Conservation (phyloP, 2,888 invertebrate species). For the Leuctra nigra region DNA sequence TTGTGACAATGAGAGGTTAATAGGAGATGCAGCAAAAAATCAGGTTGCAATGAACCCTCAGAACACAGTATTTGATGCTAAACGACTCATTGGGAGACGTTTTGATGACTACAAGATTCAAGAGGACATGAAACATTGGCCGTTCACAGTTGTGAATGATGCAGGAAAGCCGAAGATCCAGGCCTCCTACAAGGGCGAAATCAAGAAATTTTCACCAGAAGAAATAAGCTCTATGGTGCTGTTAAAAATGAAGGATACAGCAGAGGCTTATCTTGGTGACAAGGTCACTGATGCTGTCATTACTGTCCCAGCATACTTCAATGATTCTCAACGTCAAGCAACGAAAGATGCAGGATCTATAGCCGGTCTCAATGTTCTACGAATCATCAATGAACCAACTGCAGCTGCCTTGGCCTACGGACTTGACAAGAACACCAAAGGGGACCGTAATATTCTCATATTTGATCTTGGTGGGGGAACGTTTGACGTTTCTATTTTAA, state of each 20-base stretch:
- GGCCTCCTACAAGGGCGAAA: constrained; percentile 55
- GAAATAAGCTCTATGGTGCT: constrained; percentile 57
- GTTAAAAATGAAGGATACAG: constrained; percentile 52
- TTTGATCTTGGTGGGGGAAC: constrained; percentile 62
- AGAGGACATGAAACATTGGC: constrained; percentile 60
- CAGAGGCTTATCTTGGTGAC: constrained; percentile 57
- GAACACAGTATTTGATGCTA: constrained; percentile 42
- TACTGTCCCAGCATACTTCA: constrained; percentile 59
- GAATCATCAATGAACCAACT: constrained; percentile 48
- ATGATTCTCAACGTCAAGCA: constrained; percentile 47
- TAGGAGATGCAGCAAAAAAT: constrained; percentile 52
- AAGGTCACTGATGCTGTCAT: constrained; percentile 48
- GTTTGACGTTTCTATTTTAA: constrained; percentile 60
- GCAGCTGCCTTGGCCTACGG: constrained; percentile 49
- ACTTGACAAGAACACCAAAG: constrained; percentile 48
- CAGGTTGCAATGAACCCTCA: constrained; percentile 47
- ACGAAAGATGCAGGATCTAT: constrained; percentile 56
- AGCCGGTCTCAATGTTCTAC: constrained; percentile 48
- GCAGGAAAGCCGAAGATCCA: constrained; percentile 45
- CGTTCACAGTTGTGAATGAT: constrained; percentile 45
- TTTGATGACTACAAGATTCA: constrained; percentile 87
- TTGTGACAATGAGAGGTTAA: constrained; percentile 62
- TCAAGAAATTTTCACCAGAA: constrained; percentile 54
- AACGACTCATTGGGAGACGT: constrained; percentile 88
- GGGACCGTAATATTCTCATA: constrained; percentile 49